phyloP scores from a whole-genome alignment of 2,888 invertebrate genomes.

The Drosophila melanosoma region DNA sequence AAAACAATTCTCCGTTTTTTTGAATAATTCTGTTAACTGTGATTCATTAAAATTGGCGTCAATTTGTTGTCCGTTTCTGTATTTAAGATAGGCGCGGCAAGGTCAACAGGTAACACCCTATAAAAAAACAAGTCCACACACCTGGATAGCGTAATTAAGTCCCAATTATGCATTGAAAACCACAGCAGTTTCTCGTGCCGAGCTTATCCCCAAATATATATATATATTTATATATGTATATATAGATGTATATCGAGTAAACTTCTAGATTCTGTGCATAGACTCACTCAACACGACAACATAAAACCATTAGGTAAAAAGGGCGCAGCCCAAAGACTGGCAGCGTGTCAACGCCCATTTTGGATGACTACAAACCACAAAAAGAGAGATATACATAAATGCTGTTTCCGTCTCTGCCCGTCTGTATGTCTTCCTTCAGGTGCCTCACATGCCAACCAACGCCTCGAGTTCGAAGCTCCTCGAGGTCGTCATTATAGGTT shows the following conservation, averaged over 20 bases:
- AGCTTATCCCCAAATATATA: conserved; percentile 27
- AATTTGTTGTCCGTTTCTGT: background rate
- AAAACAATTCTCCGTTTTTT: background rate
- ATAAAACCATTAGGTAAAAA: conserved; percentile 77
- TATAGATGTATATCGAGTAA: conserved; percentile 2
- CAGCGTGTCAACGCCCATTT: conserved; percentile 71
- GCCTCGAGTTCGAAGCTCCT: conserved; percentile 8
- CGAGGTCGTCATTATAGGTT: conserved; percentile 61
- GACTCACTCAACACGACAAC: conserved; percentile 32
- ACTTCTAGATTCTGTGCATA: conserved; percentile 30
- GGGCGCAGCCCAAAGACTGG: conserved; percentile 60
- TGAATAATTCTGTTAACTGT: background rate
- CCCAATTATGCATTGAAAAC: conserved; percentile 68
- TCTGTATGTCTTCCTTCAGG: conserved; percentile 3
- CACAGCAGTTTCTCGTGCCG: conserved; percentile 65
- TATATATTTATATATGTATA: background rate
- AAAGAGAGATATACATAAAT: conserved; percentile 2
- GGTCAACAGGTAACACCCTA: conserved; percentile 40
- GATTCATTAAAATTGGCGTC: background rate
- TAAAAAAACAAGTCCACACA: conserved; percentile 15
- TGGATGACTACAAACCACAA: conserved; percentile 19
- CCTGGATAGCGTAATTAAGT: conserved; percentile 58
- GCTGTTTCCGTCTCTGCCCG: conserved; percentile 1
- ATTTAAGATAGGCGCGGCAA: conserved; percentile 46
- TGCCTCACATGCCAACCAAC: conserved; percentile 26